Conservation (phyloP, 2,797 vertebrate genomes). For the Cirrhinus molitorella region DNA sequence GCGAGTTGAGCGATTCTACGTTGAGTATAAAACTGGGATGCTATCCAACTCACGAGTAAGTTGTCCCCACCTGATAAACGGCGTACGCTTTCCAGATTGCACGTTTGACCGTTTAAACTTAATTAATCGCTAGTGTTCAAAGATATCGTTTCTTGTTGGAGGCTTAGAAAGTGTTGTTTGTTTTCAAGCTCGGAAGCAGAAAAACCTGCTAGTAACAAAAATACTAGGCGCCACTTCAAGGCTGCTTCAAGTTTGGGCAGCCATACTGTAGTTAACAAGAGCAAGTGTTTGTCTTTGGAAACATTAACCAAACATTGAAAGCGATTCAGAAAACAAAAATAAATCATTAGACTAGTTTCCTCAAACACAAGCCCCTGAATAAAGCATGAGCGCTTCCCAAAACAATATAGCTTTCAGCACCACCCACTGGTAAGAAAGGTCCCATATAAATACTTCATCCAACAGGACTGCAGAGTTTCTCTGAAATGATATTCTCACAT, state of each 20-base stretch:
- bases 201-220: background rate
- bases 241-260: conserved; percentile 5
- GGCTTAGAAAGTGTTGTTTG: conserved; percentile 9
- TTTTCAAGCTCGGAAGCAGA: background rate
- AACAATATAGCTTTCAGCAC: conserved; percentile 55
- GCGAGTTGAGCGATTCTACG: conserved; percentile 78
- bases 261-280: conserved; percentile 10
- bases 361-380: conserved; percentile 25
- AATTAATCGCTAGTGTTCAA: conserved; percentile 12
- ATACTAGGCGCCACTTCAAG: background rate
- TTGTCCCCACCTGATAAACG: conserved; percentile 70
- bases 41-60: conserved; percentile 78
- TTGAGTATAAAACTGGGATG: conserved; percentile 80
- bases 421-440: conserved; percentile 53
- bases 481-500: conserved; percentile 33
- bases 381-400: conserved; percentile 22
- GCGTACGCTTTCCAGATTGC: conserved; percentile 49
- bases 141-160: conserved; percentile 1
- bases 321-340: conserved; percentile 33
- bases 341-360: conserved; percentile 33
- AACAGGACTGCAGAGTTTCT: background rate
- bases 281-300: conserved; percentile 10
- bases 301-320: conserved; percentile 42
- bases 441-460: conserved; percentile 28
- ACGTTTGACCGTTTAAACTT: conserved; percentile 38